Base-by-base conservation (phyloP, 2,797 vertebrate species). In the Sebastes taczanowskii region DNA sequence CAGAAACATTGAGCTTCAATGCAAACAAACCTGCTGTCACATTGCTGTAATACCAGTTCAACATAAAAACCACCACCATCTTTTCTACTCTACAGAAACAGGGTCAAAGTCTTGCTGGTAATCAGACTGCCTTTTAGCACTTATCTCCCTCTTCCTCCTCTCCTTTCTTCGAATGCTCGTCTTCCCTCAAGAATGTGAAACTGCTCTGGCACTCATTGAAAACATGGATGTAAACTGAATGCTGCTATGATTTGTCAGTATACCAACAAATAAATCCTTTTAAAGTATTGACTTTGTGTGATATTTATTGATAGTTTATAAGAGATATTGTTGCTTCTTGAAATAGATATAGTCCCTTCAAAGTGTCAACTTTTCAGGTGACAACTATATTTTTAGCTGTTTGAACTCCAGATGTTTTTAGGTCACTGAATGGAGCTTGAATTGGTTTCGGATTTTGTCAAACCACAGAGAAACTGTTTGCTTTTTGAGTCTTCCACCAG, bases 161-260 rank as follows among this genome's bases (percentile, higher is more conserved):
- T 29, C n/a, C n/a, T 77, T 30, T 69, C 56, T 30, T 34, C 66
- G 53, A 80, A 63, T 34, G 32, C 42, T 70, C 9, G 2, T 25
- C 74, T 59, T 85, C 84, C 84, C 71, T 64, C 49, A 32, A 85
- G 72, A 91, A 93, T 92, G 91, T 94, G 89, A 94, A 92, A 68
- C n/a, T 68, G 63, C 71, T 71, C 55, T 14, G 66, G 69, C 78
- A 38, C 80, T 79, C 63, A 5, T n/a, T 82, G 52, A 46, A 71
- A 77, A 77, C 59, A n/a, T 14, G 32, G 64, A 78, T 77, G 59
- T 85, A 32, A 59, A 20, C 52, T 71, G 80, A 60, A 70, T 69
- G 72, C 77, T 76, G 85, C 80, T 82, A 75, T 88, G 77, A 78
- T 53, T 63, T 78, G 74, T 81, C 74, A 52, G 35, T 59, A 34